Conservation (phyloP, 2,888 invertebrate genomes). For the Pyrocoelia pectoralis region DNA sequence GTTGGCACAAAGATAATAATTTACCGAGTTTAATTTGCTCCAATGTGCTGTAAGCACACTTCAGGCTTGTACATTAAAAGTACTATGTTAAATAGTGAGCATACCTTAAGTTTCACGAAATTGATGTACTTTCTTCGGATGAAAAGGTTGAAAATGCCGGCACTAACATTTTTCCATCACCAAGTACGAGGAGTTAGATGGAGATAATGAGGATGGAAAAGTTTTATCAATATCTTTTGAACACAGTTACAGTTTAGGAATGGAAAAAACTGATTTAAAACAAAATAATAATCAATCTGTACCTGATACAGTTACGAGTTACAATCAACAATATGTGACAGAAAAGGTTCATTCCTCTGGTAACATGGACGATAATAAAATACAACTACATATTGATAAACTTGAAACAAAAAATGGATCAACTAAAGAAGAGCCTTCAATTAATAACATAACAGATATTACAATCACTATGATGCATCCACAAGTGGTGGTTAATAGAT, state of each 20-base stretch:
- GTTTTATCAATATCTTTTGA: background rate
- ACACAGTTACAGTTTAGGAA: constrained; percentile 10
- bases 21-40: constrained; percentile 16
- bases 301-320: background rate
- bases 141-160: background rate
- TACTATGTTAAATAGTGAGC: constrained; percentile 14
- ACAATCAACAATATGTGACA: too few species aligned
- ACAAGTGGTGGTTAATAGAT: constrained; percentile 17
- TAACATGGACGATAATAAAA: too few species aligned
- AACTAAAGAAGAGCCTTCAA: background rate
- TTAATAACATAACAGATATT: too few species aligned
- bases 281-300: background rate
- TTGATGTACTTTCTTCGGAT: background rate
- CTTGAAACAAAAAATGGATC: background rate
- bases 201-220: background rate
- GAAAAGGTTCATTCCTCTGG: too few species aligned
- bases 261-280: background rate
- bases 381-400: background rate
- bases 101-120: background rate
- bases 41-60: constrained; percentile 18
- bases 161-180: background rate
- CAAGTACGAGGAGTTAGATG: background rate
- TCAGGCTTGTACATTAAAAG: constrained; percentile 15
- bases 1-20: constrained; percentile 7
- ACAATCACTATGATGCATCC: too few species aligned